Base-by-base conservation (phyloP, 2,113 vertebrate genomes). In the Ammodramus savannarum region DNA sequence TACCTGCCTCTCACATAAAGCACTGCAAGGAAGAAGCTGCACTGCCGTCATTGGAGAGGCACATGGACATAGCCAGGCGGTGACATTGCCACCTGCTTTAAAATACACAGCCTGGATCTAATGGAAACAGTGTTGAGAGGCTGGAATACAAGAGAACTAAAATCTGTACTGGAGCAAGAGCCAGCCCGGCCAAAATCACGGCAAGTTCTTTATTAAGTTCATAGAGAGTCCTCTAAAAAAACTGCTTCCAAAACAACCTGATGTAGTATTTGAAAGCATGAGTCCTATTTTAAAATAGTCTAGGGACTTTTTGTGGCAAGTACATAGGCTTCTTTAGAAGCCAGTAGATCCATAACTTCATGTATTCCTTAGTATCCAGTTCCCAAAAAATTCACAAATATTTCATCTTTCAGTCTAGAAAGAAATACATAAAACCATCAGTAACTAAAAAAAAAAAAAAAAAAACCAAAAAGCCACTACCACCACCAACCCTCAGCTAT, bases 1-100 rank as follows among this genome's bases (percentile, higher is more conserved):
- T 4, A 54, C 6, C 9, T 0, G 2, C 25, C 48, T 55, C 48
- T 68, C 71, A 39, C 29, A 32, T 15, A 75, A 34, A 68, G 21
- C 49, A 61, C 19, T 4, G 36, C 31, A 51, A 89, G 41, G 69
- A 95, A 72, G 57, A 73, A 72, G 43, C 46, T 10, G 34, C 29
- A 55, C 27, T 0, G 0, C 29, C 49, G 46, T 66, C 55, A 73
- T 4, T 31, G 67, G 34, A 85, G 8, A 49, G 0, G 1, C 21
- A 31, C 44, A 3, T 18, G 79, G 77, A 80, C 63, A 81, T 0
- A 74, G 27, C 7, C 49, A 65, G 21, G 74, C 38, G 3, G 57
- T 20, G 67, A 79, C 61, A 65, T 0, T 32, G 39, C 18, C n/a
- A n/a, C n/a, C n/a, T n/a, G n/a, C n/a, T 22, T 74, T 65, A 29